Conservation (phyloP, 53 echinoderm and acorn worm genomes). For the Echinometra lucunter region DNA sequence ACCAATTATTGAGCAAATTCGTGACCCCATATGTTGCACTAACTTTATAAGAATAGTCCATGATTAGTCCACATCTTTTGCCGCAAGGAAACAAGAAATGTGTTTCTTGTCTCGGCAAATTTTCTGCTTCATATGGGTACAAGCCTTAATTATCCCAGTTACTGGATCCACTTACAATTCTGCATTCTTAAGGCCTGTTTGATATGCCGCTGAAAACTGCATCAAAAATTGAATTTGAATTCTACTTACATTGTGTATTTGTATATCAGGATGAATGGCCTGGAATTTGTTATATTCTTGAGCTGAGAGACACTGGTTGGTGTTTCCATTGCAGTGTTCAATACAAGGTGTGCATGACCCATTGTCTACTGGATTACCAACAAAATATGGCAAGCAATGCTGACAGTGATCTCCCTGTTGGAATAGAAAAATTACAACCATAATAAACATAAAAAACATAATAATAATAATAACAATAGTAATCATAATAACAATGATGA, state of each 20-base stretch:
- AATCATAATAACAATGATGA: not conserved
- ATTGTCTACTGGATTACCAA: constrained; percentile 78
- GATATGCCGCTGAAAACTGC: too few species aligned
- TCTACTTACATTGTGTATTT: constrained; percentile 31
- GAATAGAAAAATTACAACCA: too few species aligned
- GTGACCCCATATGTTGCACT: too few species aligned
- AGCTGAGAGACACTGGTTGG: constrained; percentile 78
- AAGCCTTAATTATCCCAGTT: too few species aligned
- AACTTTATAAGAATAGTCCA: too few species aligned
- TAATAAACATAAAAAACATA: not conserved
- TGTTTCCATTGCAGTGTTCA: constrained; percentile 82
- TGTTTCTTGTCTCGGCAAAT: too few species aligned
- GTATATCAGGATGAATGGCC: not conserved
- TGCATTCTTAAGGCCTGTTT: too few species aligned
- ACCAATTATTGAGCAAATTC: too few species aligned
- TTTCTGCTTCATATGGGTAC: too few species aligned
- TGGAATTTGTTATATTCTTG: not conserved
- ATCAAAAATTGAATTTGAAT: not conserved
- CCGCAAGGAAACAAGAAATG: too few species aligned
- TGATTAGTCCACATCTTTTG: too few species aligned
- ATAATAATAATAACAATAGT: not conserved
- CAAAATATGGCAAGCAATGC: constrained; percentile 80
- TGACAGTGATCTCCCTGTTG: constrained; percentile 88
- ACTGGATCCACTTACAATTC: too few species aligned
- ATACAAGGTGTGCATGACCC: constrained; percentile 79